These are phyloP conservation scores for Crocuta crocuta DNA, from an alignment of 2,113 vertebrate genomes.

Conservation along the genomic window DNA sequence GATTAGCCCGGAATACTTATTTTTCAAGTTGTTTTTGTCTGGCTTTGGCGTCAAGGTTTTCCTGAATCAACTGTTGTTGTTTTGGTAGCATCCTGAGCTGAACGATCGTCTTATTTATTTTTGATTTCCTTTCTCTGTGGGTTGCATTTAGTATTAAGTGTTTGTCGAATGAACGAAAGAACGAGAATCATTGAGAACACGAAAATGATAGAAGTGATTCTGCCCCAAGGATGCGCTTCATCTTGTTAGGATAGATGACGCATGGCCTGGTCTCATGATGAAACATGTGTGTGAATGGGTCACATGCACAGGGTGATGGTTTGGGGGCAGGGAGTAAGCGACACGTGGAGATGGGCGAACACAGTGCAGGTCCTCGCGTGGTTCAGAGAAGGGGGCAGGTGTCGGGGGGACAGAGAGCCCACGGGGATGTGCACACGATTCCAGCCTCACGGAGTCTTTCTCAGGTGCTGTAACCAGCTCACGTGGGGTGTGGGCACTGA, in stretches of 20 bases:
- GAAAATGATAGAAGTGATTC: fast-evolving
- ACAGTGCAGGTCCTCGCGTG: no score
- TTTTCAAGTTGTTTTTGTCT: background rate
- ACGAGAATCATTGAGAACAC: fast-evolving
- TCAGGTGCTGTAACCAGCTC: fast-evolving
- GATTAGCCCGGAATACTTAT: fast-evolving
- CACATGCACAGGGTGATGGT: fast-evolving
- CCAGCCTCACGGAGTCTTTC: fast-evolving
- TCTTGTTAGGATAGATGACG: no score
- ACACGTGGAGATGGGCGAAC: fast-evolving
- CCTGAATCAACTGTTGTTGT: background rate
- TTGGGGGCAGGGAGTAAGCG: fast-evolving
- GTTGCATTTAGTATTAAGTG: background rate
- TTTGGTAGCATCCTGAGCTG: background rate
- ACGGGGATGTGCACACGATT: fast-evolving
- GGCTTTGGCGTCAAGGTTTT: background rate
- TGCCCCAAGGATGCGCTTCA: fast-evolving
- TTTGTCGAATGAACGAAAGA: background rate
- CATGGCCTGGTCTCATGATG: fast-evolving
- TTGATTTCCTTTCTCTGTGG: background rate
- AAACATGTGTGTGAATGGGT: fast-evolving
- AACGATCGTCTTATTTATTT: no score
- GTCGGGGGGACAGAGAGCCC: fast-evolving
- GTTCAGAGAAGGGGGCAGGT: background rate
- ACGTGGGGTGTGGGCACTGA: background rate